Percentiles rank a stretch among this genome's conserved stretches.
Evolutionary conservation across 2,888 invertebrate genomes (phyloP).

Genomic region (Pterobdella sp.): DNA sequence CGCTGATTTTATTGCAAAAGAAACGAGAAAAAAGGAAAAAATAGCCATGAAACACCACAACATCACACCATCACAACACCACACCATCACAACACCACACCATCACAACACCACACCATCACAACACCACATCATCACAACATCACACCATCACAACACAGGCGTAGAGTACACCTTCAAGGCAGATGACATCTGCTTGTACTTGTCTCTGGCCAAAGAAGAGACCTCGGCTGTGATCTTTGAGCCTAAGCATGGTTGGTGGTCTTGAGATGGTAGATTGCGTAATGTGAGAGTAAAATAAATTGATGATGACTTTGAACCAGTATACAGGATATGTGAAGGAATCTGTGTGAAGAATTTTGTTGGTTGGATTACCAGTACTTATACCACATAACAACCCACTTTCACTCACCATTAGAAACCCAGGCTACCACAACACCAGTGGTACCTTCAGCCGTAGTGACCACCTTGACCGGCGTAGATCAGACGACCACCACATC

Average conservation of each 20-base stretch:
- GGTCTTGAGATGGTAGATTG: no score
- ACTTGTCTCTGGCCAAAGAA: conserved; percentile 95
- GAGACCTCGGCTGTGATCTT: conserved; percentile 79
- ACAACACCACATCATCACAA: conserved; percentile 52
- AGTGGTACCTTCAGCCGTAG: no score
- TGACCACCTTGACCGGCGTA: no score
- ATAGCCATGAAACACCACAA: not conserved
- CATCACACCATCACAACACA: not conserved
- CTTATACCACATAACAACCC: no score
- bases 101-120: not conserved
- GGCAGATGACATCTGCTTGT: conserved; percentile 90
- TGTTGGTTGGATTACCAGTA: no score
- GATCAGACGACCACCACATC: no score
- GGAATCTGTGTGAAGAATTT: no score
- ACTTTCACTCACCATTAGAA: no score
- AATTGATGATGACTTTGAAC: not conserved
- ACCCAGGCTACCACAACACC: no score
- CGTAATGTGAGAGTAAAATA: no score
- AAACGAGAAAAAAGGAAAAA: not conserved
- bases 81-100: not conserved
- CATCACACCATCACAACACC: no score
- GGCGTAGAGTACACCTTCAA: conserved; percentile 79
- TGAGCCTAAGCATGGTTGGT: conserved; percentile 35
- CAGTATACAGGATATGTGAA: no score
- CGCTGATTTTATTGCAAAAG: not conserved